Conservation (phyloP, 2,888 invertebrate species). For the Mechanitis messenoides region DNA sequence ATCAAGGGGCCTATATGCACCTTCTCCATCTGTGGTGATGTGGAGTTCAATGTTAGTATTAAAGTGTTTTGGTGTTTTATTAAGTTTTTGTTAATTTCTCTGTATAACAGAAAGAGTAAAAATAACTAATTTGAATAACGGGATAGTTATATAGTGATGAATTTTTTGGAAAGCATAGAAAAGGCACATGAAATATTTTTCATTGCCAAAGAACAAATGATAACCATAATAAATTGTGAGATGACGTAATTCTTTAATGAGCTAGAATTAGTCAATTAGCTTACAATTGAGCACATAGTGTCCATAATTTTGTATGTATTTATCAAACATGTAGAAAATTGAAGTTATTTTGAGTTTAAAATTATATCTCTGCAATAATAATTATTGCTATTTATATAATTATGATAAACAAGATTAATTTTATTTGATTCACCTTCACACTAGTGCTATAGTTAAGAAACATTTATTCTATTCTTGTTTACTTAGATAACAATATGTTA, state of each 20-base stretch:
- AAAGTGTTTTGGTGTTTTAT: neutral
- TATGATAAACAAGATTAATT: neutral
- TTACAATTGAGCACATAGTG: neutral
- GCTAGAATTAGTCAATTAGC: neutral
- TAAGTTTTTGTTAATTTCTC: neutral
- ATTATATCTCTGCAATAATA: neutral
- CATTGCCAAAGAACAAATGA: too few relatives aligned
- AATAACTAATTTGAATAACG: too few relatives aligned
- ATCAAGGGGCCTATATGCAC: conserved; percentile 90
- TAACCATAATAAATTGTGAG: neutral
- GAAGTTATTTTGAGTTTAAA: too few relatives aligned
- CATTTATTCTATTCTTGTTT: neutral
- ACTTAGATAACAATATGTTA: neutral
- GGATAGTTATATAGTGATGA: too few relatives aligned
- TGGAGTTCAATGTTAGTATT: conserved; percentile 84
- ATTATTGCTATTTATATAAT: neutral
- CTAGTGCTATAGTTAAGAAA: neutral
- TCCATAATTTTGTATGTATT: too few relatives aligned
- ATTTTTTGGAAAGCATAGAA: too few relatives aligned
- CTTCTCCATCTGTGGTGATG: conserved; percentile 86
- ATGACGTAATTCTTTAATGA: neutral
- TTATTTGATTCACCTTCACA: conserved; percentile 2
- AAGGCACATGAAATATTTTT: too few relatives aligned
- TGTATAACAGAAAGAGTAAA: neutral
- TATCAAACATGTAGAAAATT: too few relatives aligned